Evolutionary conservation across 2,888 invertebrate genomes (phyloP).

Genomic region (Ypsolopha sequella): DNA sequence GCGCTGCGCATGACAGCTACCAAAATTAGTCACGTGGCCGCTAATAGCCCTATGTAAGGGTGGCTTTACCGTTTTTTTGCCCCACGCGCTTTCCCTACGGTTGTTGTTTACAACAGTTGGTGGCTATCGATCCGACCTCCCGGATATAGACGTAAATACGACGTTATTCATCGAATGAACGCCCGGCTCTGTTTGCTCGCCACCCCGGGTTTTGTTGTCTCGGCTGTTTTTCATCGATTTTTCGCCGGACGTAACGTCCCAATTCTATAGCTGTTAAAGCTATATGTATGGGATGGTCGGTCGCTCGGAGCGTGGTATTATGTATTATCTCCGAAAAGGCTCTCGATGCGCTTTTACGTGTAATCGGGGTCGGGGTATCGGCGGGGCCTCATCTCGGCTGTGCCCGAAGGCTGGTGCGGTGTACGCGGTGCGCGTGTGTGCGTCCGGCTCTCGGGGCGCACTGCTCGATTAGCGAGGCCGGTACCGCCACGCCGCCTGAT

Average conservation of each 20-base stretch:
- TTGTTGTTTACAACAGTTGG: slow-evolving; percentile 64
- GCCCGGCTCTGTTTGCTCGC: slow-evolving; percentile 28
- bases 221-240: slow-evolving; percentile 59
- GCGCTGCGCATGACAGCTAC: slow-evolving; percentile 61
- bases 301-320: slow-evolving; percentile 21
- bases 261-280: slow-evolving; percentile 2
- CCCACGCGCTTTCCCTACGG: slow-evolving; percentile 33
- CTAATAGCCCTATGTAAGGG: slow-evolving; percentile 52
- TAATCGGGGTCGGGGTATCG: slow-evolving; percentile 25
- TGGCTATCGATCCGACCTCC: slow-evolving; percentile 51
- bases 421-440: slow-evolving; percentile 39
- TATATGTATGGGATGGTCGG: slow-evolving; percentile 3
- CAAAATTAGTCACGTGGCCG: slow-evolving; percentile 68
- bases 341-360: slow-evolving; percentile 49
- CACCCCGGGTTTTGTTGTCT: slow-evolving; percentile 36
- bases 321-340: slow-evolving; percentile 35
- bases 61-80: slow-evolving; percentile 46
- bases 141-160: slow-evolving; percentile 49
- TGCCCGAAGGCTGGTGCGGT: slow-evolving; percentile 15
- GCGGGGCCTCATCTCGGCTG: slow-evolving; percentile 13
- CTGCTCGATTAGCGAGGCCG: slow-evolving; percentile 63
- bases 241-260: slow-evolving; percentile 10
- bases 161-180: slow-evolving; percentile 45
- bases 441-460: slow-evolving; percentile 48
- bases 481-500: slow-evolving; percentile 64